Conservation (phyloP, 2,888 invertebrate species). For the Aphidius colemani region DNA sequence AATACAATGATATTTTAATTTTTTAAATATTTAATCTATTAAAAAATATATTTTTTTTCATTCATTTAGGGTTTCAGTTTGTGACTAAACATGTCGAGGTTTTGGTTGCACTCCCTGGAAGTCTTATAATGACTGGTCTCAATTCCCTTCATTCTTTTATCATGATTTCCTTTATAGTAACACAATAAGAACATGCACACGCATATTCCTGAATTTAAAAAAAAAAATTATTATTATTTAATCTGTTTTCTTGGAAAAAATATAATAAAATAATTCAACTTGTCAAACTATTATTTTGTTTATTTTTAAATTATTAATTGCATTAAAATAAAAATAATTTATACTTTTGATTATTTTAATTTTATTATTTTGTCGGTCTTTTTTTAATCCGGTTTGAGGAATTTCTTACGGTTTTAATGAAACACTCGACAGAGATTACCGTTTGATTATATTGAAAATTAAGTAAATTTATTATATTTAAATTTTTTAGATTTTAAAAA, state of each 20-base stretch:
- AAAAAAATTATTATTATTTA: neutral
- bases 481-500: no score
- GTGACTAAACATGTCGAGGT: conserved; percentile 8
- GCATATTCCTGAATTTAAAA: neutral
- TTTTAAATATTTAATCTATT: neutral
- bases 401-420: conserved; percentile 49
- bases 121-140: conserved; percentile 35
- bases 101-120: conserved; percentile 30
- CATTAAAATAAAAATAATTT: no score
- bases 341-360: no score
- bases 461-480: no score
- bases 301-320: no score
- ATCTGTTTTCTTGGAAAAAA: conserved; percentile 1
- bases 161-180: conserved; percentile 29
- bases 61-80: neutral
- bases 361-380: no score
- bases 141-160: conserved; percentile 25
- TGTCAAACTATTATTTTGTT: neutral
- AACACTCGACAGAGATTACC: neutral
- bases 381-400: conserved; percentile 41
- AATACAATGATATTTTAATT: neutral
- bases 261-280: conserved; percentile 5
- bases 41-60: neutral
- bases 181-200: conserved; percentile 29
- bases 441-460: neutral